phyloP scores from a whole-genome alignment of 2,888 invertebrate genomes.

The Drosophila limbata region DNA sequence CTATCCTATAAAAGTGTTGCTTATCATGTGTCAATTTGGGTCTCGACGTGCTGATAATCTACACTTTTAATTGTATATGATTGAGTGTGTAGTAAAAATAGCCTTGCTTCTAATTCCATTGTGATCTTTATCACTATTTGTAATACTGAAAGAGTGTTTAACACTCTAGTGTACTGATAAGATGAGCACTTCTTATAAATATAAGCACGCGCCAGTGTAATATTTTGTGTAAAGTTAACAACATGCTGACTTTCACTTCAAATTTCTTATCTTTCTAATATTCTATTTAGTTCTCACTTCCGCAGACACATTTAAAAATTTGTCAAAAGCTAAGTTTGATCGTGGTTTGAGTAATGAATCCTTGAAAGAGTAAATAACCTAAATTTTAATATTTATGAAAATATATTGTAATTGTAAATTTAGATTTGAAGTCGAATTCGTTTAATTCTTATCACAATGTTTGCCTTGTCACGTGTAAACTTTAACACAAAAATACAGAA shows the following conservation, averaged over 20 bases:
- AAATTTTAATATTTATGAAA: background rate
- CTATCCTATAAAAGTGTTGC: slow-evolving; percentile 16
- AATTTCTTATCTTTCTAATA: slow-evolving; percentile 4
- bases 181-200: slow-evolving; percentile 4
- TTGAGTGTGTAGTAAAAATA: slow-evolving; percentile 14
- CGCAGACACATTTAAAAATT: background rate
- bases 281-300: slow-evolving; percentile 10
- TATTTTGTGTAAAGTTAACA: slow-evolving; percentile 4
- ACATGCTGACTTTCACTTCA: slow-evolving; percentile 10
- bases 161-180: slow-evolving; percentile 13
- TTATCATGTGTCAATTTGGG: slow-evolving; percentile 43
- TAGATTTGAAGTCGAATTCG: background rate
- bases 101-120: slow-evolving; percentile 4
- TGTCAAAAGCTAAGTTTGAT: background rate
- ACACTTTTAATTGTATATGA: slow-evolving; percentile 1
- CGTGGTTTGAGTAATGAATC: background rate
- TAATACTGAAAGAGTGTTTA: slow-evolving; percentile 1
- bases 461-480: background rate
- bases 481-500: background rate
- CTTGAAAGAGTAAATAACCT: background rate
- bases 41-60: slow-evolving; percentile 30
- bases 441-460: background rate
- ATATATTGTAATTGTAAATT: no score
- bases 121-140: slow-evolving; percentile 9
- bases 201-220: slow-evolving; percentile 14